Evolutionary conservation across 2,888 invertebrate species (phyloP).

Genomic region (Eilema depressum): DNA sequence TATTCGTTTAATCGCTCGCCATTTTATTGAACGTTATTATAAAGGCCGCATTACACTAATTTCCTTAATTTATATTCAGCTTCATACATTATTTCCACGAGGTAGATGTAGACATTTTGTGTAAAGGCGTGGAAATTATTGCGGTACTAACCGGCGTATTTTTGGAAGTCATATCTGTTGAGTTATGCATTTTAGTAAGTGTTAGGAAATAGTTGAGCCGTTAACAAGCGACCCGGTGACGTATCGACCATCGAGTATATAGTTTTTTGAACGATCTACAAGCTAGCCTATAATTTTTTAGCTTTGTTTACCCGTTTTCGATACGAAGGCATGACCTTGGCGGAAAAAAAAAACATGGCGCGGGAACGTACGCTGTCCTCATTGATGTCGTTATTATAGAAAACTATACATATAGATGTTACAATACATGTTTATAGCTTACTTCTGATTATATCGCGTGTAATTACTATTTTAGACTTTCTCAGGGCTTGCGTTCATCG

Average conservation of each 20-base stretch:
- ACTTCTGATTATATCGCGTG: slow-evolving; percentile 73
- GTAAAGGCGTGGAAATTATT: slow-evolving; percentile 47
- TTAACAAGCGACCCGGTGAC: slow-evolving; percentile 57
- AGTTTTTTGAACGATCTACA: slow-evolving; percentile 36
- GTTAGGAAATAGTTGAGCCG: slow-evolving; percentile 80
- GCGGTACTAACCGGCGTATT: slow-evolving; percentile 77
- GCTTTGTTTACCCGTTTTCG: slow-evolving; percentile 84
- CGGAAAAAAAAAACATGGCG: slow-evolving; percentile 84
- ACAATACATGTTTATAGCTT: slow-evolving; percentile 46
- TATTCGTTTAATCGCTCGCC: slow-evolving; percentile 84
- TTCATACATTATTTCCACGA: slow-evolving; percentile 62
- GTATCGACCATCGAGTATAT: slow-evolving; percentile 37
- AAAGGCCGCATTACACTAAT: slow-evolving; percentile 57
- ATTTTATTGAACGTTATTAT: slow-evolving; percentile 82
- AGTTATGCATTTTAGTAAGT: slow-evolving; percentile 64
- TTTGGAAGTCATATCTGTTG: slow-evolving; percentile 74
- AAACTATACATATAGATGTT: slow-evolving; percentile 50
- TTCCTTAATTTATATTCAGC: slow-evolving; percentile 40
- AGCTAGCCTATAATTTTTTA: slow-evolving; percentile 55
- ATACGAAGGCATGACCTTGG: slow-evolving; percentile 84
- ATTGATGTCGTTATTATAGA: slow-evolving; percentile 63
- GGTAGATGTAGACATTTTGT: slow-evolving; percentile 53
- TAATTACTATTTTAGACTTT: slow-evolving; percentile 75
- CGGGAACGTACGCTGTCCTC: slow-evolving; percentile 78
- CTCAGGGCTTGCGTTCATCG: slow-evolving; percentile 74